These are phyloP conservation scores for Sakesphorus luctuosus DNA, from an alignment of 2,113 vertebrate genomes.

Conservation along the genomic window DNA sequence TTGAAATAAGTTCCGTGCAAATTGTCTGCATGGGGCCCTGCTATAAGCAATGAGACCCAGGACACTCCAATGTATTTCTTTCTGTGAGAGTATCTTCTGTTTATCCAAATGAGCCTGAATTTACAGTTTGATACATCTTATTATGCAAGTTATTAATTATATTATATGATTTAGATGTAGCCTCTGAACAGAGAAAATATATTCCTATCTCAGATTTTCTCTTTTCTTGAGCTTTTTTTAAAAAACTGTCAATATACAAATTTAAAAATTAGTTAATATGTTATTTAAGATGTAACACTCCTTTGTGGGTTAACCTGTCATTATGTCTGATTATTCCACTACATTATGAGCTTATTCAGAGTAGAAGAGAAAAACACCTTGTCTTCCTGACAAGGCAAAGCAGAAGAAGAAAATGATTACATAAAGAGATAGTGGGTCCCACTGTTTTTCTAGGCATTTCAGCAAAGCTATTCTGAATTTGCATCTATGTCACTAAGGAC, in stretches of 20 bases:
- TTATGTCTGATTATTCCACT: conserved; percentile 61
- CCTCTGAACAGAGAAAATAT: not conserved
- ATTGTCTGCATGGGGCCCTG: not conserved
- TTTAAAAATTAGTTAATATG: conserved; percentile 45
- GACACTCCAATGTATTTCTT: not conserved
- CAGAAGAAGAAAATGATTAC: not conserved
- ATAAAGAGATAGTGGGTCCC: not conserved
- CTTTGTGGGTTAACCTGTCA: conserved; percentile 57
- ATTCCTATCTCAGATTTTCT: not conserved
- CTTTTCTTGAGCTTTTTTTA: conserved; percentile 15
- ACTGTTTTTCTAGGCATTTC: not conserved
- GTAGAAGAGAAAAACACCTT: conserved; percentile 56
- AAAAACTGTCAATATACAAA: conserved; percentile 11
- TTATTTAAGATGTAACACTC: conserved; percentile 45
- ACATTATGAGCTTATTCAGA: conserved; percentile 61
- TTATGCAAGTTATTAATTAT: not conserved
- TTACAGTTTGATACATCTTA: not conserved
- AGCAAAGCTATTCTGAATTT: conserved; percentile 35
- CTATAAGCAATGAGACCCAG: not conserved
- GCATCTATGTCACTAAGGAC: conserved; percentile 12
- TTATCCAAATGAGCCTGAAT: not conserved
- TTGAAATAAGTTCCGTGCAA: not conserved
- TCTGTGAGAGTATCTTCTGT: not conserved
- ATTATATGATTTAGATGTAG: not conserved
- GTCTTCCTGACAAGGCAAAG: conserved; percentile 27